Percentiles rank a stretch among this genome's conserved stretches.
phyloP scores from a whole-genome alignment of 1,140 invertebrate genomes.

The Antheraea pernyi region DNA sequence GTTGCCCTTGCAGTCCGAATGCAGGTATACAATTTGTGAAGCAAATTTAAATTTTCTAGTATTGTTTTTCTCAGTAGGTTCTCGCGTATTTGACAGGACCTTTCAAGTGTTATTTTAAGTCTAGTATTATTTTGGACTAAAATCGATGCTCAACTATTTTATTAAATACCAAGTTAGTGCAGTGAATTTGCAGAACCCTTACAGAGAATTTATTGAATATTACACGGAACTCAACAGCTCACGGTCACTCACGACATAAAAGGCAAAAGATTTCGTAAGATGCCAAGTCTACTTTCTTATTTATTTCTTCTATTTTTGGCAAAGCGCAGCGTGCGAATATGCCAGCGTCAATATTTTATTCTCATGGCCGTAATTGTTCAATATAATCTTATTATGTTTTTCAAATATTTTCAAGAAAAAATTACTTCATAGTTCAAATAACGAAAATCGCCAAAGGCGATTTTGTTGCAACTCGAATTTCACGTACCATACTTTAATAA shows the following conservation, averaged over 20 bases:
- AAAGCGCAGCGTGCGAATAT: background rate
- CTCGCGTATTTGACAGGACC: background rate
- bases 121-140: no score
- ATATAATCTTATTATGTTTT: background rate
- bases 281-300: background rate
- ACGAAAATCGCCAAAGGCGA: no score
- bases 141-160: no score
- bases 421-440: no score
- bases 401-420: no score
- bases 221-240: background rate
- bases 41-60: background rate
- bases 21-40: no score
- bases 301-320: background rate
- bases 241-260: background rate
- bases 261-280: constrained; percentile 1
- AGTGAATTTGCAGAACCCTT: background rate
- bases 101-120: background rate
- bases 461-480: no score
- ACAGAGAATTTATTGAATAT: background rate
- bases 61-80: background rate
- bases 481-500: no score
- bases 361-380: background rate
- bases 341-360: background rate
- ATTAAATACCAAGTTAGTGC: background rate
- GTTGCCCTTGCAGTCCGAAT: background rate